Conservation (phyloP, 2,113 vertebrate genomes). For the Rhinoptilus africanus region DNA sequence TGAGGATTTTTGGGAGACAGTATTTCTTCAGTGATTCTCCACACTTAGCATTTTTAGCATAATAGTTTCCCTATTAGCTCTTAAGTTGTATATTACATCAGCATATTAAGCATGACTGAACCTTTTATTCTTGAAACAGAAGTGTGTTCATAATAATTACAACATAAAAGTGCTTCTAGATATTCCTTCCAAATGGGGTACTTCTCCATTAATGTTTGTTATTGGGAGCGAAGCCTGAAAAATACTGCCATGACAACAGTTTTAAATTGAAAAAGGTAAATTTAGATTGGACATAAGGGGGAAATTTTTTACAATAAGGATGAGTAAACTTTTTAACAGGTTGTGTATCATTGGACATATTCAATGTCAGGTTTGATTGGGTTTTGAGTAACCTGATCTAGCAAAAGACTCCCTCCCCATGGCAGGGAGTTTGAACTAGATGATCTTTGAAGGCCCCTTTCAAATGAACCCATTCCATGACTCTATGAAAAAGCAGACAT, state of each 20-base stretch:
- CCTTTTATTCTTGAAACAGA: neutral
- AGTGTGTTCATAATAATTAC: neutral
- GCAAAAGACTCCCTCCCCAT: fast-evolving
- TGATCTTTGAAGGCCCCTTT: neutral
- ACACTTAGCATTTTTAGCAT: neutral
- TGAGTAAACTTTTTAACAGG: neutral
- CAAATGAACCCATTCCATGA: neutral
- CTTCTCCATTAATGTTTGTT: neutral
- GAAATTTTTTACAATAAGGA: neutral
- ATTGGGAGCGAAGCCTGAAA: neutral
- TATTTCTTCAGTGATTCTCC: neutral
- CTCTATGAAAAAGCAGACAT: neutral
- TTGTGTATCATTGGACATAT: neutral
- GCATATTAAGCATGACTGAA: neutral
- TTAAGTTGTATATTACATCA: neutral
- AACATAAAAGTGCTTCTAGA: neutral
- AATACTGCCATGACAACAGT: neutral
- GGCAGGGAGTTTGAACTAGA: neutral
- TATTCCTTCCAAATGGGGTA: neutral
- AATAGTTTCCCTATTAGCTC: neutral
- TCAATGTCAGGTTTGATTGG: neutral
- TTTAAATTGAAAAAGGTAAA: neutral
- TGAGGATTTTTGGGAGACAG: neutral
- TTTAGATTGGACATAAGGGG: neutral
- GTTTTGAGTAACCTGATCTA: neutral